Evolutionary conservation across 2,888 invertebrate genomes (phyloP), one percentile per base, ranked within the genome.

Genomic region (Gastrophysa polygoni): DNA sequence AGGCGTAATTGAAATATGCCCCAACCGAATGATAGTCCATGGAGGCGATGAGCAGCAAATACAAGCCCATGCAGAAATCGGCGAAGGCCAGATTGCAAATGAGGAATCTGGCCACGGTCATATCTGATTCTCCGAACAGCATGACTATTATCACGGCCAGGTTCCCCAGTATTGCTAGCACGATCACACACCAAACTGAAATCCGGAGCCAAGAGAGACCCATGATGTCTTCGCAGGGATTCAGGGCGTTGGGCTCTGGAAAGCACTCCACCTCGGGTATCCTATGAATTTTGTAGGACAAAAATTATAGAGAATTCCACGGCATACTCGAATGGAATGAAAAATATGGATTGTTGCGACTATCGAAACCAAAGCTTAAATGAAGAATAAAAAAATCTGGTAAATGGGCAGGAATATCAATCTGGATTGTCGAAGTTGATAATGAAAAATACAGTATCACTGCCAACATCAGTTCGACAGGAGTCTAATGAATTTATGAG

Each of bases 211-310:
- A 91, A 47, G 87, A 81, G 79, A 89, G 89, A 20, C 93, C 93
- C 91, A 95, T 93, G 61, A 95, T 92, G 78, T 95, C 94, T 77
- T 94, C 94, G 80, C 95, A 95, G 0, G 94, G 94, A 81, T 93
- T 95, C 54, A 94, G 82, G 0, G 91, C 92, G 79, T 95, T 89
- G 0, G 93, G 91, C 64, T 85, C 84, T 0, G 94, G 94, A 38
- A 83, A 85, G 77, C 93, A 93, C 73, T 85, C 83, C 3, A 90
- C 84, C 68, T 83, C 75, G n/a, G 80, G 81, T 65, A 85, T 83
- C 54, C 80, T 81, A 70, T 10, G 50, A 61, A 62, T 24, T 10
- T 16, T 6, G 16, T 38, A 38, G n/a, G n/a, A n/a, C n/a, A n/a
- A n/a, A n/a, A n/a, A n/a, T n/a, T n/a, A n/a, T n/a, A n/a, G n/a